phyloP scores from a whole-genome alignment of 2,888 invertebrate genomes.

The Galerucella calmariensis region DNA sequence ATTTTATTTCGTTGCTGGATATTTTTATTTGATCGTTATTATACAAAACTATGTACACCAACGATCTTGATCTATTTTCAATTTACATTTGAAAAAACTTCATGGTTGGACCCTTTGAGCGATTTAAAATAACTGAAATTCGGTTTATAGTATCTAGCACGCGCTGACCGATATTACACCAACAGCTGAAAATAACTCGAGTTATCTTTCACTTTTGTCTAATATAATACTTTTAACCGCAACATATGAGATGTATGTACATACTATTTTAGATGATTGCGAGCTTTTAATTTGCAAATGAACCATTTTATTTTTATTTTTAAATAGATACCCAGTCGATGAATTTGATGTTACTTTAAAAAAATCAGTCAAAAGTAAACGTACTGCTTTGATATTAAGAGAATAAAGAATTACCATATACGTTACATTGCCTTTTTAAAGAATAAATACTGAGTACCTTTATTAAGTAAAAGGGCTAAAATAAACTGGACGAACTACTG shows the following conservation, averaged over 20 bases:
- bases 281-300: not conserved
- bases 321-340: not conserved
- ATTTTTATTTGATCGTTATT: too few species aligned
- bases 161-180: conserved; percentile 50
- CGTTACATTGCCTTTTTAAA: too few species aligned
- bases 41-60: too few species aligned
- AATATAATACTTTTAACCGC: conserved; percentile 13
- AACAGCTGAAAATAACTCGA: conserved; percentile 50
- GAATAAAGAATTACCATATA: too few species aligned
- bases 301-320: not conserved
- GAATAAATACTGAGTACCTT: too few species aligned
- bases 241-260: conserved; percentile 15
- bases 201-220: conserved; percentile 50
- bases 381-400: too few species aligned
- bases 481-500: too few species aligned
- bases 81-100: conserved; percentile 8
- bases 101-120: conserved; percentile 26
- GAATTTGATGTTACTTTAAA: not conserved
- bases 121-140: conserved; percentile 29
- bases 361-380: too few species aligned
- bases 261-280: conserved; percentile 12
- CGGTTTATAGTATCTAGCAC: conserved; percentile 43
- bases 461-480: too few species aligned
- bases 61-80: conserved; percentile 11
- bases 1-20: too few species aligned